These are phyloP conservation scores for honey bee (Apis mellifera) DNA, from an alignment of 1,140 invertebrate genomes.

Conservation along the genomic window Amel_HAv3.1 CM009936.2:5153501-5154000, in stretches of 20 bases:
- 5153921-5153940: constrained; percentile 30
- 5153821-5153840: constrained; percentile 90
- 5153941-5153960: constrained; percentile 27
- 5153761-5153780: constrained; percentile 84
- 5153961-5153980: constrained; percentile 52
- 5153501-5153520: constrained; percentile 85
- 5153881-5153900: constrained; percentile 88
- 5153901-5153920: constrained; percentile 67
- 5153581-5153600: constrained; percentile 86
- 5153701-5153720: neutral
- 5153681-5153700: neutral
- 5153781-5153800: constrained; percentile 89
- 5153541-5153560: constrained; percentile 85
- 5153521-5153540: constrained; percentile 87
- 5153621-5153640: constrained; percentile 56
- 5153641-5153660: neutral
- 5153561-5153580: constrained; percentile 85
- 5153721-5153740: constrained; percentile 69
- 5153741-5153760: constrained; percentile 86
- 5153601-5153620: constrained; percentile 84
- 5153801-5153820: constrained; percentile 87
- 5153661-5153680: neutral
- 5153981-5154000: constrained; percentile 53
- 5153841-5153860: constrained; percentile 89
- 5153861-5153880: constrained; percentile 91